A percentile compares a stretch with the other conserved stretches of the same genome.
Conservation (phyloP, 1,140 invertebrate species). For the Melanaphis sacchari region DNA sequence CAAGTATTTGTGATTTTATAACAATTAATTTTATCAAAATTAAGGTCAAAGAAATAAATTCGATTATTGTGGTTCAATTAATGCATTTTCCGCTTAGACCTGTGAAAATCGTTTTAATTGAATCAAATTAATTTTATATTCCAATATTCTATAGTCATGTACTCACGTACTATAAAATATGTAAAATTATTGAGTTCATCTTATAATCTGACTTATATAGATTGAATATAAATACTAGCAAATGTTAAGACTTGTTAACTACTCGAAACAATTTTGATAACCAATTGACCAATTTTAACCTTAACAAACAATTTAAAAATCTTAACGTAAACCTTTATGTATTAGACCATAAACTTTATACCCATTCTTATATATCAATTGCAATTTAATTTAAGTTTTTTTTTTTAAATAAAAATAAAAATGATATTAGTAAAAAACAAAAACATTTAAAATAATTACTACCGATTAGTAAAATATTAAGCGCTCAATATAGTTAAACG, state of each 20-base stretch:
- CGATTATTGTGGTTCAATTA: background rate
- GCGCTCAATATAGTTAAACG: background rate
- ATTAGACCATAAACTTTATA: background rate
- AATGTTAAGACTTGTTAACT: background rate
- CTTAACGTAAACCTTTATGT: background rate
- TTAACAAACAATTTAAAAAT: background rate
- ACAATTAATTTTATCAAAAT: background rate
- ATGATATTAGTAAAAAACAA: background rate
- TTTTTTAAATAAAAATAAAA: background rate
- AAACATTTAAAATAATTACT: slow-evolving; percentile 10
- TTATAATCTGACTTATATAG: background rate
- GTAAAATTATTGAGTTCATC: background rate
- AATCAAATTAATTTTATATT: background rate
- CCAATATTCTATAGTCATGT: background rate
- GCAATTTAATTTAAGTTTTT: background rate
- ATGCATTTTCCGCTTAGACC: background rate
- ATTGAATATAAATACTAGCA: background rate
- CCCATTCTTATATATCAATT: background rate
- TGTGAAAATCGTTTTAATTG: background rate
- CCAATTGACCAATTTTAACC: background rate
- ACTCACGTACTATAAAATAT: too few relatives aligned
- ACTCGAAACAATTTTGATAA: background rate
- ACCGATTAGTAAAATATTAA: background rate
- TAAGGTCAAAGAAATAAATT: background rate
- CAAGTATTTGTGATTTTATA: background rate